These are phyloP conservation scores for Hyposoter dolosus DNA, from an alignment of 2,888 invertebrate species.

Conservation along the genomic window DNA sequence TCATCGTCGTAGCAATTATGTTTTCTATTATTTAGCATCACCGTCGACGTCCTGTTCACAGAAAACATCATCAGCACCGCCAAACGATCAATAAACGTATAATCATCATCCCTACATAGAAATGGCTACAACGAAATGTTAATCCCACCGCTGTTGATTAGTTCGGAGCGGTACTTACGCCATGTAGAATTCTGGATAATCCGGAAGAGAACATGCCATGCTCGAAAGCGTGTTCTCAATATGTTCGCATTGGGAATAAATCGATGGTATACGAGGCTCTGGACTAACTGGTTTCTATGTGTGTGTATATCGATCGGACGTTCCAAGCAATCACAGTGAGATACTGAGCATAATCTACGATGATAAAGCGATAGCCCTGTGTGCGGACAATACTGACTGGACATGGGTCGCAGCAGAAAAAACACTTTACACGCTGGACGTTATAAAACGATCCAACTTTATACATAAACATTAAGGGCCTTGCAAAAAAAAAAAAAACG, in stretches of 20 bases:
- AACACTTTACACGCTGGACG: background rate
- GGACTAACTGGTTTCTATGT: background rate
- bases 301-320: constrained; percentile 26
- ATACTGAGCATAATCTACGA: constrained; percentile 43
- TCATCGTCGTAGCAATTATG: background rate
- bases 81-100: constrained; percentile 28
- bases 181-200: constrained; percentile 22
- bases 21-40: background rate
- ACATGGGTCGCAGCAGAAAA: constrained; percentile 12
- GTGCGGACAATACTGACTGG: background rate
- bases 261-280: background rate
- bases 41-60: background rate
- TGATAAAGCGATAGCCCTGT: constrained; percentile 34
- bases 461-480: background rate
- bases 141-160: constrained; percentile 36
- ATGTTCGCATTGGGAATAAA: constrained; percentile 37
- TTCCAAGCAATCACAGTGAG: constrained; percentile 43
- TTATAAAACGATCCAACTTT: background rate
- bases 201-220: constrained; percentile 18
- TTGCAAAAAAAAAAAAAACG: background rate
- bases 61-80: constrained; percentile 29
- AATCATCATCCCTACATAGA: constrained; percentile 16
- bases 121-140: constrained; percentile 19
- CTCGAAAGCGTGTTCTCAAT: constrained; percentile 30
- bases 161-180: constrained; percentile 27